Evolutionary conservation across 2,797 vertebrate genomes (phyloP), one percentile per base, ranked within the genome.

Genomic region (Ibycter americanus): DNA sequence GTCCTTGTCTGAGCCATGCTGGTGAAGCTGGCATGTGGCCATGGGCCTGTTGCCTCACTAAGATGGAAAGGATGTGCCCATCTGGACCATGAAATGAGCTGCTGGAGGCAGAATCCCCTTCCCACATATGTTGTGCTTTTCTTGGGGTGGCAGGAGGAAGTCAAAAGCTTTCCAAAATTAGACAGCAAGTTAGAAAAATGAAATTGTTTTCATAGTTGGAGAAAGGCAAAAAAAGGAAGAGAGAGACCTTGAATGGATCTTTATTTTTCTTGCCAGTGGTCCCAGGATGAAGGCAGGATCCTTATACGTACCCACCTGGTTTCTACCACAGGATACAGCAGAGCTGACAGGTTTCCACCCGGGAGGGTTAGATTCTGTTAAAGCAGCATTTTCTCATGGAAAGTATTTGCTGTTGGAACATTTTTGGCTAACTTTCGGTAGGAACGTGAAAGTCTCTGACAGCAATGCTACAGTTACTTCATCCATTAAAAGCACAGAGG

Each of bases 371-470:
- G 66, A 42, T 84, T 91, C 80, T 82, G 47, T 84, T 46, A 87
- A 72, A 88, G 29, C 62, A 79, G 54, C 58, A 56, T 90, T 90
- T 97, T 90, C 78, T 80, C 52, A 71, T 49, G 91, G 87, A 94
- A 97, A 94, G 80, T 52, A 42, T 67, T 87, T 89, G 83, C 77
- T 65, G 18, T 47, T 21, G 36, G 83, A 82, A 86, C 44, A 38
- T 29, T 90, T 93, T 52, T 79, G 77, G 51, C 77, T 66, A 80
- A 79, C 54, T 93, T 82, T 68, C 0, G 18, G 29, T 84, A 78
- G 0, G 22, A 82, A 23, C 2, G 0, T 4, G 46, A 78, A 85
- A 67, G 47, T 20, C 76, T 80, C 73, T 87, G 93, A 80, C 46
- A 84, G 93, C 74, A 15, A 4, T 5, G 32, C 47, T 71, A 5